Evolutionary conservation across 2,888 invertebrate species (phyloP).

Genomic region (Chymomyza fuscimana): DNA sequence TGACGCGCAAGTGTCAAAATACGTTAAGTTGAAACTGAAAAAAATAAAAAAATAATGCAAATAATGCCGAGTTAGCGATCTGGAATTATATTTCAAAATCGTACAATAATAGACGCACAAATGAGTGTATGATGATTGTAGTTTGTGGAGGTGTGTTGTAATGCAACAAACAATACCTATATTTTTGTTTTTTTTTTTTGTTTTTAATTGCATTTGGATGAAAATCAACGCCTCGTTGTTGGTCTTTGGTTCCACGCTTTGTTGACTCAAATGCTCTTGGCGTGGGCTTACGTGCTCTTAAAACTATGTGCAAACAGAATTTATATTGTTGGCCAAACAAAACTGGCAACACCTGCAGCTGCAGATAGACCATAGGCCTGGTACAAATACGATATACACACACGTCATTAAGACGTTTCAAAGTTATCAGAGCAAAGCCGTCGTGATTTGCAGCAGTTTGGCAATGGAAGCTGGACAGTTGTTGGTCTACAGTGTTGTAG

Average conservation of each 20-base stretch:
- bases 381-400: conserved; percentile 25
- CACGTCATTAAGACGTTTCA: conserved; percentile 4
- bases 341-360: conserved; percentile 38
- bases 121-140: not conserved
- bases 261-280: conserved; percentile 37
- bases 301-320: conserved; percentile 16
- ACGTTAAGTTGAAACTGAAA: not conserved
- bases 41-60: conserved; percentile 37
- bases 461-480: conserved; percentile 4
- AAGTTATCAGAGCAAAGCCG: conserved; percentile 44
- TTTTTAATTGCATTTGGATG: conserved; percentile 55
- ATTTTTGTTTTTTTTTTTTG: not conserved
- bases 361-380: too few species aligned
- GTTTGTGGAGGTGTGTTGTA: conserved; percentile 5
- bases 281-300: not conserved
- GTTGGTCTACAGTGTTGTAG: not conserved
- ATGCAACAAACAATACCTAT: conserved; percentile 19
- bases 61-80: conserved; percentile 39
- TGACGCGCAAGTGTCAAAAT: not conserved
- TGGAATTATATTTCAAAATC: conserved; percentile 39
- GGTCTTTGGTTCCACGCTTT: conserved; percentile 49
- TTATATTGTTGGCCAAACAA: conserved; percentile 8
- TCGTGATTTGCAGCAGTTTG: conserved; percentile 9
- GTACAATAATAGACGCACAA: conserved; percentile 9
- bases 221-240: conserved; percentile 56